These are phyloP conservation scores for Orestias chungarensis DNA, from an alignment of 2,797 vertebrate genomes.

Conservation along the genomic window DNA sequence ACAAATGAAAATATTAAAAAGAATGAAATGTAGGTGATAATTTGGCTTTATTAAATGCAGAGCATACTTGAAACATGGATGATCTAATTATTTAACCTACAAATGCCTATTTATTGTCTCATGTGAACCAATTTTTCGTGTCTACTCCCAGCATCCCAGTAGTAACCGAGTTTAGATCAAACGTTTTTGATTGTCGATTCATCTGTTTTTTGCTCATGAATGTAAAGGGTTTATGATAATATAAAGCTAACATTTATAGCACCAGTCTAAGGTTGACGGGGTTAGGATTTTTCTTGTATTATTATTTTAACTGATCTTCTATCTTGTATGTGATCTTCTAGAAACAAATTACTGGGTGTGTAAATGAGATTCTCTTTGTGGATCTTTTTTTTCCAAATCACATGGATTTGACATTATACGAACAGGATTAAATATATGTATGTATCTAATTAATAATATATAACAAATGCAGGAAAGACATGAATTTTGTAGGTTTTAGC, in stretches of 20 bases:
- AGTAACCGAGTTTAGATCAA: constrained; percentile 18
- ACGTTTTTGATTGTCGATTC: neutral
- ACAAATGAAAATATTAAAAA: constrained; percentile 4
- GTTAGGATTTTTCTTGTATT: neutral
- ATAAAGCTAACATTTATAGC: constrained; percentile 7
- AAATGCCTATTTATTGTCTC: constrained; percentile 41
- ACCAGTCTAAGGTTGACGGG: neutral
- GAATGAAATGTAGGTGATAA: constrained; percentile 22
- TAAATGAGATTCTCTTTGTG: neutral
- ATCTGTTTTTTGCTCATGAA: neutral
- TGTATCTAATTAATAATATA: neutral
- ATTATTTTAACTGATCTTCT: neutral
- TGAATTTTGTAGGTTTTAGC: neutral
- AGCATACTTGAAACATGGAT: constrained; percentile 15
- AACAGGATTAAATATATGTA: neutral
- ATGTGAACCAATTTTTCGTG: constrained; percentile 11
- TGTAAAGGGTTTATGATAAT: neutral
- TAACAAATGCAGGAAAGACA: neutral
- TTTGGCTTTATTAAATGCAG: constrained; percentile 9
- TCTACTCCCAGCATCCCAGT: constrained; percentile 17
- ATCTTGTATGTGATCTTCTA: neutral
- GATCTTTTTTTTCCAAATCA: neutral
- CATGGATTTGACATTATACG: neutral
- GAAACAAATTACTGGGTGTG: neutral
- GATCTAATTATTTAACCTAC: constrained; percentile 46